Evolutionary conservation across 2,113 vertebrate species (phyloP).

Genomic region (Campylomormyrus tamandua): DNA sequence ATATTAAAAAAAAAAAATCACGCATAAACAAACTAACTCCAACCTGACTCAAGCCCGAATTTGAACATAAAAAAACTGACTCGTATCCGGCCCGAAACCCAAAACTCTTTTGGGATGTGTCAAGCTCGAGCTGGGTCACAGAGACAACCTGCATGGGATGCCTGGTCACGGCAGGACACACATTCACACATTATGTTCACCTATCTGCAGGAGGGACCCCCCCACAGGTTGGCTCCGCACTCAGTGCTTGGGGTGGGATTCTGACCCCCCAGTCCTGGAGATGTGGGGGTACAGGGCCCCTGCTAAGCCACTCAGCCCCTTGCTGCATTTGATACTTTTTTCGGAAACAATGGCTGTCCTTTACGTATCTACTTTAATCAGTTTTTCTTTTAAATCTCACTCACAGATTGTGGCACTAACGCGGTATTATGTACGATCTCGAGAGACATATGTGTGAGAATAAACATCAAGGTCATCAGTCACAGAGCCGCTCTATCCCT

Average conservation of each 20-base stretch:
- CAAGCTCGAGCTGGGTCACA: background rate
- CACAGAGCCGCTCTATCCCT: slow-evolving; percentile 29
- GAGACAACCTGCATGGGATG: background rate
- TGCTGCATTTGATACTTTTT: background rate
- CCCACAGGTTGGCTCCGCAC: background rate
- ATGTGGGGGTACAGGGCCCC: background rate
- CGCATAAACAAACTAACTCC: background rate
- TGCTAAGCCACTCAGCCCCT: background rate
- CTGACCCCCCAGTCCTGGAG: background rate
- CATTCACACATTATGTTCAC: background rate
- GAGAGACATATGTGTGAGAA: slow-evolving; percentile 39
- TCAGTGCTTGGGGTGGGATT: background rate
- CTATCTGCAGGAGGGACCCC: background rate
- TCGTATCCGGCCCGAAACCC: background rate
- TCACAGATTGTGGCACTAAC: background rate
- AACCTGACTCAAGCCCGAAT: background rate
- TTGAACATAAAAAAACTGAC: background rate
- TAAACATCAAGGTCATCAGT: slow-evolving; percentile 39
- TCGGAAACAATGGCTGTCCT: background rate
- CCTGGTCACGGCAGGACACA: background rate
- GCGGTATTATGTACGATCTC: slow-evolving; percentile 10
- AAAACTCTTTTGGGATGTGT: background rate
- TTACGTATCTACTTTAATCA: background rate
- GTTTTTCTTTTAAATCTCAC: background rate
- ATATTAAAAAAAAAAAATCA: background rate